Base-by-base conservation (phyloP, 2,888 invertebrate species). In the Agriopis aurantiaria region DNA sequence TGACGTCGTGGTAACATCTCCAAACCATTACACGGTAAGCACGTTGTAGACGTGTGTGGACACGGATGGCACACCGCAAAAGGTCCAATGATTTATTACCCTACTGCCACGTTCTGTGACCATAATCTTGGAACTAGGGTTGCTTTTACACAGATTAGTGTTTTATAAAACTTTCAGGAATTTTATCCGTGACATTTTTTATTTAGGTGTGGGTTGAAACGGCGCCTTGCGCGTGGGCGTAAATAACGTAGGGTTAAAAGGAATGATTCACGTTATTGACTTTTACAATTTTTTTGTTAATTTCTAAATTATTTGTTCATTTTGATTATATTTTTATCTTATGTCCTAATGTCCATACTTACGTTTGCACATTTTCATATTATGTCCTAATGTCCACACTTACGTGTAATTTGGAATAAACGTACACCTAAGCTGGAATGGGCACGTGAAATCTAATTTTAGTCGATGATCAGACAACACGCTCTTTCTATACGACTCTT, bases 41-140 rank as follows among this genome's bases (percentile, higher is more conserved):
- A 71, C 72, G 69, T 40, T 78, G 77, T 74, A 78, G 80, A 77
- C 80, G 79, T 81, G 82, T 82, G 82, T 78, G 83, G 84, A 84
- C 84, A 80, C 77, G 80, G 73, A 79, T 81, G 77, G 75, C 71
- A 77, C 74, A 71, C 85, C 85, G 82, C 85, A 86, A 89, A 90
- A 88, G 89, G 88, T 85, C 80, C 80, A 83, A 83, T 88, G 88
- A 90, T 88, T 88, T 89, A 89, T 87, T 77, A 79, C 72, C 73
- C 74, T 41, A 69, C 70, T 66, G 56, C 55, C 46, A 56, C 58
- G 53, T 48, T 53, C 62, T 53, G 58, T 43, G 65, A 61, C 43
- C 64, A 64, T 74, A 74, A 75, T 73, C 74, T 77, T 72, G 78
- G 79, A 74, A 72, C 71, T 68, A 68, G 68, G 68, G 68, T 17